phyloP scores from a whole-genome alignment of 2,797 vertebrate genomes.

The Avahi laniger region DNA sequence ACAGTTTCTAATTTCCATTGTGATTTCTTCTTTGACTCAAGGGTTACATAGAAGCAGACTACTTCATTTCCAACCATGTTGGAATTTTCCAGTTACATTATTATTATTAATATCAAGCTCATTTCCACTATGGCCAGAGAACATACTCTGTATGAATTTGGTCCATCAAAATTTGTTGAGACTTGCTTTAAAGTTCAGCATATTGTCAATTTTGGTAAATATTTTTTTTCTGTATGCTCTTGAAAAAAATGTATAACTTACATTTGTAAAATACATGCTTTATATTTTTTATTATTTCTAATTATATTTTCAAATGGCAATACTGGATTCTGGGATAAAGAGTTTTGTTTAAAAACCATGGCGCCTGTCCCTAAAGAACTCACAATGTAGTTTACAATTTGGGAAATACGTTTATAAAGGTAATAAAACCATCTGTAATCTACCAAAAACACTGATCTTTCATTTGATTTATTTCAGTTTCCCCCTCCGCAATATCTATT shows the following conservation, averaged over 20 bases:
- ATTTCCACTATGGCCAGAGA: background rate
- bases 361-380: background rate
- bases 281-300: background rate
- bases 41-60: background rate
- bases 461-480: background rate
- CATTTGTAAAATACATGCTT: conserved; percentile 6
- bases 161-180: background rate
- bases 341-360: conserved; percentile 5
- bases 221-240: background rate
- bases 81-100: background rate
- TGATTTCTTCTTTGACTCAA: background rate
- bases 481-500: background rate
- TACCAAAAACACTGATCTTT: background rate
- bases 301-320: background rate
- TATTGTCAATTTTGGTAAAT: background rate
- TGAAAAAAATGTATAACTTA: background rate
- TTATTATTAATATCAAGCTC: background rate
- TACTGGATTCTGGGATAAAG: background rate
- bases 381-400: background rate
- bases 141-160: background rate
- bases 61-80: background rate
- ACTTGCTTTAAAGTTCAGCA: background rate
- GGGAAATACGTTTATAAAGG: background rate
- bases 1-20: background rate
- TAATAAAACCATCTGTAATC: background rate